Evolutionary conservation across 1,140 invertebrate species (phyloP), one percentile per base, ranked within the genome.

Genomic region (Zaprionus camerounensis): DNA sequence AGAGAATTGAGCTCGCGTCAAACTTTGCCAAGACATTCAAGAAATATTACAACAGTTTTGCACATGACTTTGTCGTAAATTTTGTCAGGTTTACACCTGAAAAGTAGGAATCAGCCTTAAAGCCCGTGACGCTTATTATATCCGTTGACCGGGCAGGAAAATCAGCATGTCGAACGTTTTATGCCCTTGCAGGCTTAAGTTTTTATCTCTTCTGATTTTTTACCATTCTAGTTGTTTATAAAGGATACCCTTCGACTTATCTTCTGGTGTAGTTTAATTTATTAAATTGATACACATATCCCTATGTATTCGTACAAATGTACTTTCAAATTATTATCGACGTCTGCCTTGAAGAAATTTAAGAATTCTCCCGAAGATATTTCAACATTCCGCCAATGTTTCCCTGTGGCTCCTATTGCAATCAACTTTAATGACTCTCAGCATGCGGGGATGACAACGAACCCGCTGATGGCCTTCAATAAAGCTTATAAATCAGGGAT

Each of bases 401-500:
- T 34, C 3, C 3, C 31, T 9, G 3, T 34, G 31, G 2, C 9
- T 34, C 31, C 31, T 11, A 34, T 34, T 9, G 68, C 67, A 79
- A 79, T 79, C 73, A 76, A 71, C 67, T 79, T 76, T 76, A 79
- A 79, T 79, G 73, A 59, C 22, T 38, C 38, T 24, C 55, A 51
- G 36, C 20, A 15, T 5, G 61, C 4, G 51, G 51, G 20, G 56
- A 46, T 24, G 56, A 44, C 59, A 65, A 53, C n/a, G 26, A 34
- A 41, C 12, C 58, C 63, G 58, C 63, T 71, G 73, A 75, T 71
- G 68, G 58, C 68, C 62, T 68, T 71, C 74, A 71, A 79, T 76
- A 76, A 79, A 71, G 51, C 77, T 71, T 65, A 71, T 79, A 79
- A 79, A 79, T 79, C 77, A 79, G 67, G 71, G 68, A 57, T 31